Base-by-base conservation (phyloP, 1,140 invertebrate species). In the Leptinotarsa undecemlineata region DNA sequence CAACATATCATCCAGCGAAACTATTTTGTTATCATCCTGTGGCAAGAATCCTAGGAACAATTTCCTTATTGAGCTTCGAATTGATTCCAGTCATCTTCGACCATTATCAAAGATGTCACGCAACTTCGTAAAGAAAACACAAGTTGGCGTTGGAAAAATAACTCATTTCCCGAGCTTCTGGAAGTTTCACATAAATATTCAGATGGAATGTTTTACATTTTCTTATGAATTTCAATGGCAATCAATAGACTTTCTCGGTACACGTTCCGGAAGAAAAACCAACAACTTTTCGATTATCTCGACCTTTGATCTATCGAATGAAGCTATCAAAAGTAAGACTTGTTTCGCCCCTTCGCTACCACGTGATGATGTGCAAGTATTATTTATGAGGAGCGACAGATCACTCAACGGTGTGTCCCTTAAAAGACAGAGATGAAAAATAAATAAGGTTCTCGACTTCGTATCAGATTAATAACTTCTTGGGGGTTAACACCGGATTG, bases 261-360 rank as follows among this genome's bases (percentile, higher is more conserved):
- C n/a, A 68, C 48, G 62, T 57, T 14, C 15, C n/a, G n/a, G 23
- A 48, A 51, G 23, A 48, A 71, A 76, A 69, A 76, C 71, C 71
- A 76, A 73, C 75, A 76, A 76, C 66, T 76, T 69, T 73, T 76
- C 75, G 75, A 76, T 76, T 76, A 76, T 71, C 64, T 61, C 67
- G 23, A 47, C 66, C 75, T 76, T 72, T 73, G 74, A 76, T 76
- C 74, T 72, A 76, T 72, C 69, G 63, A 61, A 62, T 73, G 75
- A 73, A 63, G 70, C 71, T 48, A 72, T 76, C 74, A 76, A 21
- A 68, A 74, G 68, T 71, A 62, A 47, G 62, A 70, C 69, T 66
- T 69, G 17, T n/a, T 57, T 57, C 51, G 51, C 51, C 66, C 64
- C 42, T 71, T 69, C 51, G 66, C 62, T 64, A 62, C 33, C 61